Evolutionary conservation across 2,797 vertebrate species (phyloP).

Genomic region (Gastrophryne carolinensis): DNA sequence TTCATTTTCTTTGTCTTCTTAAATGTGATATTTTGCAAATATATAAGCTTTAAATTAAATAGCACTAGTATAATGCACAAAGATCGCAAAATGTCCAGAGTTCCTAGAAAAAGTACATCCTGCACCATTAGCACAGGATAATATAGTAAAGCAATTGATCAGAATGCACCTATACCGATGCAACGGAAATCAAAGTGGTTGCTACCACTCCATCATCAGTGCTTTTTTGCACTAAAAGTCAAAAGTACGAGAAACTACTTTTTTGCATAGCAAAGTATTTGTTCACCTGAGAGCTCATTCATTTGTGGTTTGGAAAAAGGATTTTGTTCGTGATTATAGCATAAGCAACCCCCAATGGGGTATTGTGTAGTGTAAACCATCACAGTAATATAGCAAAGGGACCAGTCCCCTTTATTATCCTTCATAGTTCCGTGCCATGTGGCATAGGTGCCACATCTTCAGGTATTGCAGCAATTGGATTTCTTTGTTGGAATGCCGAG

Average conservation of each 20-base stretch:
- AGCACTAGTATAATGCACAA: no score
- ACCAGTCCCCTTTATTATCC: background rate
- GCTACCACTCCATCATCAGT: no score
- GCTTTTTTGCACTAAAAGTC: background rate
- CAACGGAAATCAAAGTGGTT: no score
- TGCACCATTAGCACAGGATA: no score
- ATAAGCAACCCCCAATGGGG: background rate
- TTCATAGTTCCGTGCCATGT: background rate
- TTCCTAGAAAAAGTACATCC: no score
- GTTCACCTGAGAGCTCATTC: conserved; percentile 6
- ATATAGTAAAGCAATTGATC: no score
- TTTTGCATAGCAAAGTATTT: background rate
- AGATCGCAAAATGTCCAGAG: no score
- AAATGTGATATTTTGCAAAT: no score
- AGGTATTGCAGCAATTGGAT: conserved; percentile 64
- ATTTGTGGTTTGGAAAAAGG: background rate
- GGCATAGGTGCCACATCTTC: conserved; percentile 27
- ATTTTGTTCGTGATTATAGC: background rate
- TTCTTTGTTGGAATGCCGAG: conserved; percentile 56
- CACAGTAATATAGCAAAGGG: background rate
- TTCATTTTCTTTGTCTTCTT: no score
- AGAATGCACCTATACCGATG: no score
- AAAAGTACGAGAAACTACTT: conserved; percentile 15
- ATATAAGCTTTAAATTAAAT: no score
- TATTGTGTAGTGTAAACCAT: background rate